These are phyloP conservation scores for Sesia apiformis DNA, from an alignment of 2,888 invertebrate genomes.

Conservation along the genomic window DNA sequence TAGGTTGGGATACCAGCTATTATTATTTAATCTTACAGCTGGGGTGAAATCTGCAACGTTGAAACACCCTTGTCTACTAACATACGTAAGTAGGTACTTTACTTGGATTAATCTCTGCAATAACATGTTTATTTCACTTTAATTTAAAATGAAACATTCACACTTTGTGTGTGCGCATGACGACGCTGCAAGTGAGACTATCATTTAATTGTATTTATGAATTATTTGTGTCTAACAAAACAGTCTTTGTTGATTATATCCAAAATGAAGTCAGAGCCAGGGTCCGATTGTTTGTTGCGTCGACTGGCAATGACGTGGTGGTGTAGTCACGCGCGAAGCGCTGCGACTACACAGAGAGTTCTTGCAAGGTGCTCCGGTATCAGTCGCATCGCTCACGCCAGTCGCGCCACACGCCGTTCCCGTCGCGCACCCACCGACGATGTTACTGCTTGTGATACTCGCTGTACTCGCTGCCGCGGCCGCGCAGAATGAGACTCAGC, in stretches of 20 bases:
- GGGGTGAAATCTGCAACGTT: conserved; percentile 49
- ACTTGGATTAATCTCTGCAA: conserved; percentile 10
- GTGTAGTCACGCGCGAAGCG: conserved; percentile 36
- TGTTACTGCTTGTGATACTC: conserved; percentile 39
- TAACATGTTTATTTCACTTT: background rate
- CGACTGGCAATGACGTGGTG: conserved; percentile 25
- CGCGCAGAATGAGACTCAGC: conserved; percentile 46
- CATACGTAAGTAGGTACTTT: background rate
- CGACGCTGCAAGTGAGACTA: conserved; percentile 3
- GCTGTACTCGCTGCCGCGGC: conserved; percentile 50
- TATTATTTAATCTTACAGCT: background rate
- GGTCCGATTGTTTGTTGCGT: conserved; percentile 28
- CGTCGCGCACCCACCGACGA: conserved; percentile 27
- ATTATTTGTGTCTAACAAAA: conserved; percentile 4
- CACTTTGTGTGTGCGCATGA: background rate
- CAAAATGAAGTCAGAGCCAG: conserved; percentile 18
- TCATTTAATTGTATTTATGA: conserved; percentile 3
- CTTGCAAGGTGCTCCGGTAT: conserved; percentile 29
- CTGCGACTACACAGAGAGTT: conserved; percentile 11
- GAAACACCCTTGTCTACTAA: conserved; percentile 17
- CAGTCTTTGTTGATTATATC: conserved; percentile 3
- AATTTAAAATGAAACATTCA: background rate
- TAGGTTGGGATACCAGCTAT: conserved; percentile 15
- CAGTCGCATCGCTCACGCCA: conserved; percentile 52
- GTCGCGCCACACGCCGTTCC: conserved; percentile 43